phyloP scores from a whole-genome alignment of 1,140 invertebrate species.

The Metopolophium dirhodum region DNA sequence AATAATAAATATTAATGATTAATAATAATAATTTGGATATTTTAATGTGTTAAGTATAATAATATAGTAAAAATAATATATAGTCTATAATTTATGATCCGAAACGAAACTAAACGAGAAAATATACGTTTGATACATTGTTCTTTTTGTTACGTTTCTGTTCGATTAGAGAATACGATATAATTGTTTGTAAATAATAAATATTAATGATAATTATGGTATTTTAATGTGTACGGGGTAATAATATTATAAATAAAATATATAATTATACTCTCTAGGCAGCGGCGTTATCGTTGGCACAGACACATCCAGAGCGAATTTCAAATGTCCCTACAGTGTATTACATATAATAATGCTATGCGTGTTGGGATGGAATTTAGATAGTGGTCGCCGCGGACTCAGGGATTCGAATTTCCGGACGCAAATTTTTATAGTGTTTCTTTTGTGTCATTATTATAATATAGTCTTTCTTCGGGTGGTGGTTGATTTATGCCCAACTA shows the following conservation, averaged over 20 bases:
- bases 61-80: too few relatives aligned
- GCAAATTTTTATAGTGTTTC: neutral
- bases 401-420: neutral
- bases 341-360: neutral
- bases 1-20: too few relatives aligned
- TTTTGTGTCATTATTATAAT: neutral
- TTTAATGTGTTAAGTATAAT: too few relatives aligned
- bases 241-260: neutral
- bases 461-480: neutral
- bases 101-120: neutral
- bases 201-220: neutral
- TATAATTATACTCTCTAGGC: neutral
- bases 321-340: neutral
- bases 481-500: too few relatives aligned
- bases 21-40: neutral
- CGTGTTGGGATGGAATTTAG: too few relatives aligned
- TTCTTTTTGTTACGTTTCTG: slow-evolving; percentile 35
- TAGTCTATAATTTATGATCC: too few relatives aligned
- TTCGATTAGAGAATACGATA: neutral
- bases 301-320: neutral
- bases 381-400: neutral
- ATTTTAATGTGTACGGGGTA: neutral
- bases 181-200: neutral
- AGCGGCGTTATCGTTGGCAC: neutral
- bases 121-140: neutral